A percentile compares a stretch with the other conserved stretches of the same genome.
Conservation (phyloP, 2,888 invertebrate species). For the Odiellus spinosus region DNA sequence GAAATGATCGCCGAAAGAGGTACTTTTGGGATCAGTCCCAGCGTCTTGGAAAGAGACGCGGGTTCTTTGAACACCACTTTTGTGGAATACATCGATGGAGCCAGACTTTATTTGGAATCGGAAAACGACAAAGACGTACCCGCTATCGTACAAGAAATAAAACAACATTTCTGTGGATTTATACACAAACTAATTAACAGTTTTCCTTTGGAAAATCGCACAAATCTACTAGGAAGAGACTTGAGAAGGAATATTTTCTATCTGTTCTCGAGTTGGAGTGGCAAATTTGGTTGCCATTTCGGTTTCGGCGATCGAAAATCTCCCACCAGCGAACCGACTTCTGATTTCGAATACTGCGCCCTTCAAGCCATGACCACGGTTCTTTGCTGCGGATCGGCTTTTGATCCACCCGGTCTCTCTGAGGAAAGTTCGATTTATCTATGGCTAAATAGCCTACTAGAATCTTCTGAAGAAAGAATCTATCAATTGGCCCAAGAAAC, state of each 20-base stretch:
- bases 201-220: slow-evolving; percentile 83
- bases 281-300: slow-evolving; percentile 50
- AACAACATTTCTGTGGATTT: slow-evolving; percentile 85
- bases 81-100: slow-evolving; percentile 89
- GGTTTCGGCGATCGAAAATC: slow-evolving; percentile 16
- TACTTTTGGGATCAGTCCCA: slow-evolving; percentile 63
- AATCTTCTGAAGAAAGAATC: slow-evolving; percentile 49
- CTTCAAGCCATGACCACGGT: slow-evolving; percentile 84
- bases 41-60: slow-evolving; percentile 63
- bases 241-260: slow-evolving; percentile 71
- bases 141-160: slow-evolving; percentile 63
- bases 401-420: slow-evolving; percentile 62
- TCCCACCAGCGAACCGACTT: slow-evolving; percentile 27
- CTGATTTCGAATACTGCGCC: slow-evolving; percentile 38
- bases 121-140: slow-evolving; percentile 86
- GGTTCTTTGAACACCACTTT: slow-evolving; percentile 70
- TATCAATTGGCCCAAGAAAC: slow-evolving; percentile 78
- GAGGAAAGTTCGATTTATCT: slow-evolving; percentile 82
- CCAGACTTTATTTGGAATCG: slow-evolving; percentile 70
- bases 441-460: slow-evolving; percentile 81
- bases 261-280: slow-evolving; percentile 87
- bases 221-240: slow-evolving; percentile 69
- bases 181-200: slow-evolving; percentile 83
- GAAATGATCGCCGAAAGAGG: slow-evolving; percentile 82
- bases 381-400: slow-evolving; percentile 88